A percentile compares a stretch with the other conserved stretches of the same genome.
phyloP scores from a whole-genome alignment of 92 coral and sea anemone species.

The Epizoanthus fatuus region DNA sequence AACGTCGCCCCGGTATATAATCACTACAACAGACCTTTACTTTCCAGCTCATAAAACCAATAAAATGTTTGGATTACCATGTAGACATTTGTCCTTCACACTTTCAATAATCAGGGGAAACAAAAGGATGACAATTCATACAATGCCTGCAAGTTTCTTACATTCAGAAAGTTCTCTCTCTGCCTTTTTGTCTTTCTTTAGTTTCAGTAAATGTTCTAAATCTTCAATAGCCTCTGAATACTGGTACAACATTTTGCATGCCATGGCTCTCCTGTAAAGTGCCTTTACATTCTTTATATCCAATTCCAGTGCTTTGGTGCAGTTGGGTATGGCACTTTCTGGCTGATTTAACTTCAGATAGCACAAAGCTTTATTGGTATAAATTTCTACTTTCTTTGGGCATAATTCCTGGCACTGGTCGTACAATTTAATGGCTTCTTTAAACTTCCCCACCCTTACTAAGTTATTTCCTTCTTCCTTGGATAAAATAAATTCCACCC shows the following conservation, averaged over 20 bases:
- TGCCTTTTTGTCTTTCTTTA: constrained; percentile 3
- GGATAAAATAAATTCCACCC: background rate
- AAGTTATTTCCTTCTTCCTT: background rate
- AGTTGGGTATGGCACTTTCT: background rate
- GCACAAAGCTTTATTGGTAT: constrained; percentile 34
- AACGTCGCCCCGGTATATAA: too few relatives aligned
- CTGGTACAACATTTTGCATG: constrained; percentile 22
- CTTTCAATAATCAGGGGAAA: background rate
- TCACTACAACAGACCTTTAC: background rate
- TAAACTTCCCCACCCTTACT: background rate
- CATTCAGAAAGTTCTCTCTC: constrained; percentile 25
- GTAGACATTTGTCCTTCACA: too few relatives aligned
- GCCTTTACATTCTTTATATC: constrained; percentile 26
- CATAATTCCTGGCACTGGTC: too few relatives aligned
- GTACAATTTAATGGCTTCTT: background rate
- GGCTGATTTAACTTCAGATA: constrained; percentile 32
- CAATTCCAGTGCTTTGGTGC: constrained; percentile 37
- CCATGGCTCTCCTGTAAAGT: constrained; percentile 41
- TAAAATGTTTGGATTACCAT: too few relatives aligned
- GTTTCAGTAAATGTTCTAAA: background rate
- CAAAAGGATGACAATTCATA: background rate
- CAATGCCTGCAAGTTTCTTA: background rate
- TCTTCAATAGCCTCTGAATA: constrained; percentile 16
- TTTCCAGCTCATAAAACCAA: too few relatives aligned
- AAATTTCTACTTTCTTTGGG: constrained; percentile 2